Percentiles rank a stretch among this genome's conserved stretches.
Evolutionary conservation across 2,888 invertebrate genomes (phyloP).

Genomic region (Archips crataeganus): DNA sequence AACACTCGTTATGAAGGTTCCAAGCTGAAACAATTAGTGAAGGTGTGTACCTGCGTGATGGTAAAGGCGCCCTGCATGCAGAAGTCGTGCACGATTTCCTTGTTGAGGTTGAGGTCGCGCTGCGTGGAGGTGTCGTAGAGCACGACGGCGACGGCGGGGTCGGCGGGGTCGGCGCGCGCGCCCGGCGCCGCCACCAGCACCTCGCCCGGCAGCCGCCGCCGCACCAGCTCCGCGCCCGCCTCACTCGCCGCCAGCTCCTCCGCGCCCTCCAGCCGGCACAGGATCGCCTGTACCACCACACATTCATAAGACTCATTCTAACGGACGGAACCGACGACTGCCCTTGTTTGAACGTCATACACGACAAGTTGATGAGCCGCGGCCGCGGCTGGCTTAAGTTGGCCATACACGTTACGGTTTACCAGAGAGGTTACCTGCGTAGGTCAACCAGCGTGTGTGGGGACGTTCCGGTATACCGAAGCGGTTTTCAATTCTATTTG

Average conservation of each 20-base stretch:
- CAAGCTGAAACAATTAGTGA: too few relatives aligned
- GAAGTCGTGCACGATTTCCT: constrained; percentile 84
- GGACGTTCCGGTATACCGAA: too few relatives aligned
- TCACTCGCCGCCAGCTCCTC: constrained; percentile 85
- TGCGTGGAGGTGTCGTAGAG: constrained; percentile 88
- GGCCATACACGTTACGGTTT: too few relatives aligned
- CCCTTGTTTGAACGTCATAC: too few relatives aligned
- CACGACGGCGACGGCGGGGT: constrained; percentile 83
- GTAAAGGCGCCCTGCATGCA: constrained; percentile 70
- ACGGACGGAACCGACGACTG: too few relatives aligned
- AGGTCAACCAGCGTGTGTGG: too few relatives aligned
- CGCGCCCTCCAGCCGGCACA: constrained; percentile 89
- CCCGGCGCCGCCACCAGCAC: constrained; percentile 86
- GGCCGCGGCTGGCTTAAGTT: too few relatives aligned
- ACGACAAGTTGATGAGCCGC: too few relatives aligned
- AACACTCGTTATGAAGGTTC: too few relatives aligned
- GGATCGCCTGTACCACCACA: constrained; percentile 83
- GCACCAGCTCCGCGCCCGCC: constrained; percentile 64
- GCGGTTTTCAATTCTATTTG: too few relatives aligned
- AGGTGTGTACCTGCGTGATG: constrained; percentile 62
- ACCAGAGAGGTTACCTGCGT: too few relatives aligned
- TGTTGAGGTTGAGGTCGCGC: constrained; percentile 88
- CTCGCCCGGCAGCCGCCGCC: constrained; percentile 72
- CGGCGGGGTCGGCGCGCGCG: constrained; percentile 71
- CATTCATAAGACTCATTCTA: too few relatives aligned